Conservation (phyloP, 2,888 invertebrate genomes). For the Polydrusus tereticollis region DNA sequence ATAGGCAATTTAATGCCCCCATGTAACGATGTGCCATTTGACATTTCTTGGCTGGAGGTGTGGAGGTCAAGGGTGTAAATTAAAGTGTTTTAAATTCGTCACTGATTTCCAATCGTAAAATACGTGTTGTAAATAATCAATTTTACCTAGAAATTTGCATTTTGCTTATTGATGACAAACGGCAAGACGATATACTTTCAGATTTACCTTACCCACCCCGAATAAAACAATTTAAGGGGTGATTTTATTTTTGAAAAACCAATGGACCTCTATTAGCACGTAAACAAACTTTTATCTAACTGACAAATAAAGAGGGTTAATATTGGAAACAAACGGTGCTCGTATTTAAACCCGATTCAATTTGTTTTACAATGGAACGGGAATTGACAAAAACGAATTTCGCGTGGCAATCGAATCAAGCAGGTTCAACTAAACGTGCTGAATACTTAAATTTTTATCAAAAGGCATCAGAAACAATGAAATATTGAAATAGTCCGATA, state of each 20-base stretch:
- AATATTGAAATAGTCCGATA: background rate
- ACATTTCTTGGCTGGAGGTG: too few relatives aligned
- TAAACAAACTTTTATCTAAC: constrained; percentile 2
- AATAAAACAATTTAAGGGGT: too few relatives aligned
- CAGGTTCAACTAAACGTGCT: constrained; percentile 11
- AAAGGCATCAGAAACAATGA: background rate
- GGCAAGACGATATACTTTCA: too few relatives aligned
- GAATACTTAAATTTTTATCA: constrained; percentile 14
- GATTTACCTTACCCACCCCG: too few relatives aligned
- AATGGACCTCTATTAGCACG: background rate
- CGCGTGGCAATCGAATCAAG: constrained; percentile 14
- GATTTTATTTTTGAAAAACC: background rate
- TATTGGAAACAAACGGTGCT: constrained; percentile 15
- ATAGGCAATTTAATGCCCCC: too few relatives aligned
- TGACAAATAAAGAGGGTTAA: constrained; percentile 9
- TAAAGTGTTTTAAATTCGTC: too few relatives aligned
- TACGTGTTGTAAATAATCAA: too few relatives aligned
- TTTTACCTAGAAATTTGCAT: too few relatives aligned
- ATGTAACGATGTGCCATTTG: too few relatives aligned
- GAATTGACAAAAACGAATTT: constrained; percentile 19
- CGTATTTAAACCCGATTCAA: constrained; percentile 17
- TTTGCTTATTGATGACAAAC: too few relatives aligned
- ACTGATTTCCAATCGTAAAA: too few relatives aligned
- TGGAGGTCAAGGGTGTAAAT: too few relatives aligned
- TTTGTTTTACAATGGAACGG: constrained; percentile 13